Percentiles rank a stretch among this genome's conserved stretches.
phyloP scores from a whole-genome alignment of 2,113 vertebrate species.

The Rostratula benghalensis region DNA sequence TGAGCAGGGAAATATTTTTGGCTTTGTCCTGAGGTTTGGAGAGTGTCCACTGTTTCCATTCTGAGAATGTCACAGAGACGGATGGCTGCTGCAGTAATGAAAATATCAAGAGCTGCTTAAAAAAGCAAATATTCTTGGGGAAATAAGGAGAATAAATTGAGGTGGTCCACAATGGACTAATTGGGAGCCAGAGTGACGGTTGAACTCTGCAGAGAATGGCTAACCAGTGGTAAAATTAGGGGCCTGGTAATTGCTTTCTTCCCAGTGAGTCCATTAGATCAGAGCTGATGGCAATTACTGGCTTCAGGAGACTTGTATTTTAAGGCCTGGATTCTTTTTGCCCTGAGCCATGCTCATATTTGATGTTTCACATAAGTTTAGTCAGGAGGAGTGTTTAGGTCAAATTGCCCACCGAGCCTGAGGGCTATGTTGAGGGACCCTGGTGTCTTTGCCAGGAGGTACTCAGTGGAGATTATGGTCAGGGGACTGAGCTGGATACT shows the following conservation, averaged over 20 bases:
- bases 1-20: conserved; percentile 24
- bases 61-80: conserved; percentile 24
- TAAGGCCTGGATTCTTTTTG: background rate
- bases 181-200: background rate
- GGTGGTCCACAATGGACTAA: background rate
- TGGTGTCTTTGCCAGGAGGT: background rate
- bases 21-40: conserved; percentile 39
- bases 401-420: accelerated
- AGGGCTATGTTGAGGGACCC: background rate
- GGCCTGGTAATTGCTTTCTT: background rate
- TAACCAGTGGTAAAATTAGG: background rate
- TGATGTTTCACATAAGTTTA: background rate
- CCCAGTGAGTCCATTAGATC: background rate
- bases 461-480: background rate
- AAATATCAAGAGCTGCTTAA: conserved; percentile 42
- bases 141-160: conserved; percentile 16
- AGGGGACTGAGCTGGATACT: background rate
- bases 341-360: accelerated
- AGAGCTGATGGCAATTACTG: background rate
- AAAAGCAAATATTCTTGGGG: conserved; percentile 29
- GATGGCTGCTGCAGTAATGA: background rate
- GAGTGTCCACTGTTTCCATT: conserved; percentile 28
- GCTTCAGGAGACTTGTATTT: background rate
- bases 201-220: background rate
- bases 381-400: background rate